Base-by-base conservation (phyloP, 2,797 vertebrate genomes). In the Leuciscus waleckii region DNA sequence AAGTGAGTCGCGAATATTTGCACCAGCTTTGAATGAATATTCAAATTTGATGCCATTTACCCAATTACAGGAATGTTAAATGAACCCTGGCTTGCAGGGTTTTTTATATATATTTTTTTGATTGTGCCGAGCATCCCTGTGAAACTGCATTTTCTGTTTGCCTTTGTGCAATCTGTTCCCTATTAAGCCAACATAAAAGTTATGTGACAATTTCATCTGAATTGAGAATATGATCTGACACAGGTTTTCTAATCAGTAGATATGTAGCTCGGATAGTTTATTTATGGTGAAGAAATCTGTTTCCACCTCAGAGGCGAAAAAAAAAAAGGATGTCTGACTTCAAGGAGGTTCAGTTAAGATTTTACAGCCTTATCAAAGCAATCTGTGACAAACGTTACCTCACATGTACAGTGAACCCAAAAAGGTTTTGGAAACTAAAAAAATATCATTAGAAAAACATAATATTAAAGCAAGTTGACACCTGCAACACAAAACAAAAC, bases 101-200 rank as follows among this genome's bases (percentile, higher is more conserved):
- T 43, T 43, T 10, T 11, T 11, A 16, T 46, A 5, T 1, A 1
- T 14, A 4, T 14, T 46, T 14, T n/a, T 92, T 91, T 94, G 91
- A 93, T 93, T 90, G 81, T 86, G 79, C 88, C 89, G 89, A 86
- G 87, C 87, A 85, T 92, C 88, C 91, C 92, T 92, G 85, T 84
- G 90, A 91, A 92, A 90, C 86, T 51, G 81, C 91, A 91, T 93
- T 87, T 88, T 61, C 67, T 86, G 77, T 89, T 95, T 93, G 92
- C 91, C 89, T 94, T 93, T 94, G 83, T 91, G 88, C 90, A 94
- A 95, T 95, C 93, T 93, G 90, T 93, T 95, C 93, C 91, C 90
- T 90, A 92, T 93, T 91, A 94, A 90, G 39, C 83, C 90, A 87
- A 90, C 92, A 93, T 93, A 92, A 92, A 94, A 92, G 91, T 90